Percentiles rank a stretch among this genome's conserved stretches.
Evolutionary conservation across 2,113 vertebrate genomes (phyloP).

Genomic region (Paramisgurnus dabryanus): DNA sequence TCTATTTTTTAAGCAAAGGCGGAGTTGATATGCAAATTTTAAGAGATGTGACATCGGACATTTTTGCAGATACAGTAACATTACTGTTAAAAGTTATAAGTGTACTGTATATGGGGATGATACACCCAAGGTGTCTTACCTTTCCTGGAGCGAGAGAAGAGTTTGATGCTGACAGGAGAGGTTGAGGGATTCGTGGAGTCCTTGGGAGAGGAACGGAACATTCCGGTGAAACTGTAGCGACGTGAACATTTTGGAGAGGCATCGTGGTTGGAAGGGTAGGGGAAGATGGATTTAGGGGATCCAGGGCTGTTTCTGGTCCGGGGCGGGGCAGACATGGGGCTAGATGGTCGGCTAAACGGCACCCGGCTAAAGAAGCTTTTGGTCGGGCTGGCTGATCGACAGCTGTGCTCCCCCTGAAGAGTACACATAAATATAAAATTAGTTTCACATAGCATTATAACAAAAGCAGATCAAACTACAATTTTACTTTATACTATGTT

Average conservation of each 20-base stretch:
- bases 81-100: neutral
- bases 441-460: neutral
- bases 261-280: slow-evolving; percentile 82
- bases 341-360: slow-evolving; percentile 82
- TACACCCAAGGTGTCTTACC: slow-evolving; percentile 72
- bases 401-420: slow-evolving; percentile 77
- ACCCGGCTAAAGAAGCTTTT: slow-evolving; percentile 84
- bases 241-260: slow-evolving; percentile 84
- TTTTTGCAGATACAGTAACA: neutral
- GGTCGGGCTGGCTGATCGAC: slow-evolving; percentile 77
- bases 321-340: slow-evolving; percentile 81
- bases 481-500: no score
- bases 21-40: no score
- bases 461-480: no score
- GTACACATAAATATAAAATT: slow-evolving; percentile 35
- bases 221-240: slow-evolving; percentile 91
- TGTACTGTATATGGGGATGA: neutral
- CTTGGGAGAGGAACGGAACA: slow-evolving; percentile 88
- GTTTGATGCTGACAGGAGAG: slow-evolving; percentile 84
- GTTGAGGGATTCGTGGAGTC: slow-evolving; percentile 78
- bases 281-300: slow-evolving; percentile 84
- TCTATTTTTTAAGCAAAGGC: no score
- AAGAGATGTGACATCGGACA: no score
- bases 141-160: slow-evolving; percentile 89
- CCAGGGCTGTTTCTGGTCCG: slow-evolving; percentile 79